A percentile compares a stretch with the other conserved stretches of the same genome.
Conservation (phyloP, 2,888 invertebrate genomes). For the Vannuccia rotundouncinata region DNA sequence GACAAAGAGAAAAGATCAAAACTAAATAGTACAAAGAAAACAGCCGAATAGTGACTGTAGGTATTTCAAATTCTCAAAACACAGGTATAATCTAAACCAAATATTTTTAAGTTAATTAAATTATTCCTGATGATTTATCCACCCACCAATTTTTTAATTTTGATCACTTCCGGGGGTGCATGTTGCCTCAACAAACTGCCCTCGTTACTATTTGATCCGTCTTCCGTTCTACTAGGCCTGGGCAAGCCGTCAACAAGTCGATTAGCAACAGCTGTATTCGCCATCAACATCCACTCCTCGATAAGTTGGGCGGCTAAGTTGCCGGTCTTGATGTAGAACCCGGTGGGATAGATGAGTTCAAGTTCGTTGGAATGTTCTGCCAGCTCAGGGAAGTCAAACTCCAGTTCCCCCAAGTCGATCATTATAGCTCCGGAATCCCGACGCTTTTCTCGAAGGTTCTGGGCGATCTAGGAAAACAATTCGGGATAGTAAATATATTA, state of each 20-base stretch:
- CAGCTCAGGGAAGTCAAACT: slow-evolving; percentile 51
- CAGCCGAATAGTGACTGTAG: too few relatives aligned
- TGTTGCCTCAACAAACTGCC: background rate
- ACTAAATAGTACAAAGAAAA: too few relatives aligned
- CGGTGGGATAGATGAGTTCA: background rate
- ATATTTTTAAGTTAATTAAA: too few relatives aligned
- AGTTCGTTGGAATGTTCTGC: background rate
- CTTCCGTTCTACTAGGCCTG: background rate
- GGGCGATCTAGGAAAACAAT: too few relatives aligned
- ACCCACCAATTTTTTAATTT: too few relatives aligned
- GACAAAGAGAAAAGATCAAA: too few relatives aligned
- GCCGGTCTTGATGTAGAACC: background rate
- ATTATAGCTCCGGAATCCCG: slow-evolving; percentile 72
- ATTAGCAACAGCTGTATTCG: slow-evolving; percentile 80
- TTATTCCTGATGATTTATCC: too few relatives aligned
- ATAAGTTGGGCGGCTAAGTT: slow-evolving; percentile 71
- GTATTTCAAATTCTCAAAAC: too few relatives aligned
- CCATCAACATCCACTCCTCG: slow-evolving; percentile 90
- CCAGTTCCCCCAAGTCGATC: slow-evolving; percentile 77
- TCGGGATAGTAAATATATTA: too few relatives aligned
- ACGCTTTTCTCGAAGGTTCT: slow-evolving; percentile 64
- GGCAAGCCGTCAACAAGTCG: slow-evolving; percentile 69
- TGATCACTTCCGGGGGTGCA: too few relatives aligned
- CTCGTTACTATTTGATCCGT: background rate
- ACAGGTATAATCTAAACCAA: too few relatives aligned